Evolutionary conservation across 2,113 vertebrate genomes (phyloP).

Genomic region (Aspidoscelis tigris): DNA sequence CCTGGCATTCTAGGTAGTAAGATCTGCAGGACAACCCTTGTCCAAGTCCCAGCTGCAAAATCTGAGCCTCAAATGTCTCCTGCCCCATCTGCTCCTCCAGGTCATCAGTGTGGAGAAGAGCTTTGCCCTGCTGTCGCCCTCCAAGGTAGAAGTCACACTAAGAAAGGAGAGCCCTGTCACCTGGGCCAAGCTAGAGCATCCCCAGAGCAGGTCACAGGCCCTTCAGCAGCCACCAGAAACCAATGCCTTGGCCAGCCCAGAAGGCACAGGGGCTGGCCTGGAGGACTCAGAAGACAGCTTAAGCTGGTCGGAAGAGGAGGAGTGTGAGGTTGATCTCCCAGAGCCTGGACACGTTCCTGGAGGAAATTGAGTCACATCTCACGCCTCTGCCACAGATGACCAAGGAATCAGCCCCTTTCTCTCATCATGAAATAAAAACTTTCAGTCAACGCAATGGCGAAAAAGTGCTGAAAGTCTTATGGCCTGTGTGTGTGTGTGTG

Average conservation of each 20-base stretch:
- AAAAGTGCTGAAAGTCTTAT: neutral
- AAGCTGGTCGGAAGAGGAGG: conserved; percentile 80
- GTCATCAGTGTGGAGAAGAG: conserved; percentile 83
- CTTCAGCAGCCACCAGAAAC: conserved; percentile 39
- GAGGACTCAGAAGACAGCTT: conserved; percentile 77
- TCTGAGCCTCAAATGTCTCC: too few relatives aligned
- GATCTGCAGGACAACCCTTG: too few relatives aligned
- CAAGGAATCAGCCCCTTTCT: neutral
- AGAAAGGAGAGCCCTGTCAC: conserved; percentile 82
- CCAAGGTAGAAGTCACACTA: conserved; percentile 91
- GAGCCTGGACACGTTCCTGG: neutral
- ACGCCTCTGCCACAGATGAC: neutral
- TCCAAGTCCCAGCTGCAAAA: too few relatives aligned
- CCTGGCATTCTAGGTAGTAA: too few relatives aligned
- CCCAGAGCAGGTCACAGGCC: conserved; percentile 55
- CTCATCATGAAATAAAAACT: conserved; percentile 6
- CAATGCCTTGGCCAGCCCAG: conserved; percentile 32
- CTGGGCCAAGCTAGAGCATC: conserved; percentile 93
- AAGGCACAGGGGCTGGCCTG: conserved; percentile 12
- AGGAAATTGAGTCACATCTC: neutral
- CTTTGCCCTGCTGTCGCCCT: conserved; percentile 86
- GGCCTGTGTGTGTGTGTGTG: neutral
- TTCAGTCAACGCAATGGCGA: neutral
- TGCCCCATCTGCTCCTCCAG: conserved; percentile 61
- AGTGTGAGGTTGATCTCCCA: neutral